These are phyloP conservation scores for Drosophila melanosoma DNA, from an alignment of 2,888 invertebrate species.

Conservation along the genomic window DNA sequence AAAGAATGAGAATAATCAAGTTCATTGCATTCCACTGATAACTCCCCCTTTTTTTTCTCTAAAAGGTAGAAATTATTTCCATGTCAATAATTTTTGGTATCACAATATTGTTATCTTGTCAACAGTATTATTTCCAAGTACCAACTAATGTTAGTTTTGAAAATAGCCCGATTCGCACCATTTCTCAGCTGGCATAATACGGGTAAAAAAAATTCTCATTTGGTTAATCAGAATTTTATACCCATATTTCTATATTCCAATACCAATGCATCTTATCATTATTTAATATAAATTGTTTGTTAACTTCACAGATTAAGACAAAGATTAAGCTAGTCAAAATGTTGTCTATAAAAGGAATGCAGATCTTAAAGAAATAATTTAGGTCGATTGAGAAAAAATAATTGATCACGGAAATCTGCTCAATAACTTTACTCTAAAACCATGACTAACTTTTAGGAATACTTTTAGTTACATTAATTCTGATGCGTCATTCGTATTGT, in stretches of 20 bases:
- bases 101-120: neutral
- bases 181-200: neutral
- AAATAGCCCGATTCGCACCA: neutral
- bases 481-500: constrained; percentile 53
- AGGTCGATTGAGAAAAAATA: neutral
- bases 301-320: neutral
- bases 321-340: neutral
- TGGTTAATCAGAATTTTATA: neutral
- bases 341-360: neutral
- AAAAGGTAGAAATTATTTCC: neutral
- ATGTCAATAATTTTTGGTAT: neutral
- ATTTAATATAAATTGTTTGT: neutral
- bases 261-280: neutral
- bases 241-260: too few species aligned
- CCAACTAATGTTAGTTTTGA: neutral
- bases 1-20: neutral
- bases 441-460: constrained; percentile 45
- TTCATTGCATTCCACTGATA: neutral
- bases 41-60: neutral
- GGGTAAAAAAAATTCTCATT: neutral
- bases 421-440: neutral
- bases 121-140: neutral
- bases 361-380: neutral
- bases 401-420: neutral
- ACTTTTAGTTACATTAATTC: constrained; percentile 49